A percentile compares a stretch with the other conserved stretches of the same genome.
Evolutionary conservation across 2,888 invertebrate species (phyloP).

Genomic region (Drosophila vallismaia): DNA sequence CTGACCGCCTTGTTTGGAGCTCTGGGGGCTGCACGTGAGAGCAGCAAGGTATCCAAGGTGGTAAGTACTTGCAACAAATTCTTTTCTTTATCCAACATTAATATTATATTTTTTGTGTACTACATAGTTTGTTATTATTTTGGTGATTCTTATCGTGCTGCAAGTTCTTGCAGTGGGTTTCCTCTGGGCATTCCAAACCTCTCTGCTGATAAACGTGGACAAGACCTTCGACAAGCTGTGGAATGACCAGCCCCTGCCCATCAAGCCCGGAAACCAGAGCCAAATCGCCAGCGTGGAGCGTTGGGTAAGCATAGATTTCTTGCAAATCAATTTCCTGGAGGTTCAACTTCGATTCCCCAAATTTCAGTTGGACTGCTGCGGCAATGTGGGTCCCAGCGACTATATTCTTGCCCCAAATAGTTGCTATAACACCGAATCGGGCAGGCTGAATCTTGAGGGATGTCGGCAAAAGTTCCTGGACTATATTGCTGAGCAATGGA

Average conservation of each 20-base stretch:
- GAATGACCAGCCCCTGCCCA: slow-evolving; percentile 75
- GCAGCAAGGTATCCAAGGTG: slow-evolving; percentile 69
- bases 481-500: slow-evolving; percentile 74
- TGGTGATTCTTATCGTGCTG: slow-evolving; percentile 67
- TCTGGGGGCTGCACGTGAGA: slow-evolving; percentile 73
- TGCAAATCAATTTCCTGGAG: neutral
- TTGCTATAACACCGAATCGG: slow-evolving; percentile 70
- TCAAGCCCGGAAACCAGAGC: slow-evolving; percentile 76
- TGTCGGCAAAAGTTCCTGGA: slow-evolving; percentile 80
- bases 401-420: slow-evolving; percentile 74
- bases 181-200: slow-evolving; percentile 76
- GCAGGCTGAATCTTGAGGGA: slow-evolving; percentile 74
- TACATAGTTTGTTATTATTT: slow-evolving; percentile 66
- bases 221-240: slow-evolving; percentile 77
- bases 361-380: slow-evolving; percentile 77
- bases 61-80: slow-evolving; percentile 49
- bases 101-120: neutral
- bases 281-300: slow-evolving; percentile 76
- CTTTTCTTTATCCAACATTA: too few relatives aligned
- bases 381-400: slow-evolving; percentile 72
- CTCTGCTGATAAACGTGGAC: slow-evolving; percentile 78
- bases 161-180: slow-evolving; percentile 73
- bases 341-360: neutral
- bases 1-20: slow-evolving; percentile 68
- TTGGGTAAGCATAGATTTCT: slow-evolving; percentile 67